Evolutionary conservation across 2,888 invertebrate species (phyloP).

Genomic region (Meloe dianella): DNA sequence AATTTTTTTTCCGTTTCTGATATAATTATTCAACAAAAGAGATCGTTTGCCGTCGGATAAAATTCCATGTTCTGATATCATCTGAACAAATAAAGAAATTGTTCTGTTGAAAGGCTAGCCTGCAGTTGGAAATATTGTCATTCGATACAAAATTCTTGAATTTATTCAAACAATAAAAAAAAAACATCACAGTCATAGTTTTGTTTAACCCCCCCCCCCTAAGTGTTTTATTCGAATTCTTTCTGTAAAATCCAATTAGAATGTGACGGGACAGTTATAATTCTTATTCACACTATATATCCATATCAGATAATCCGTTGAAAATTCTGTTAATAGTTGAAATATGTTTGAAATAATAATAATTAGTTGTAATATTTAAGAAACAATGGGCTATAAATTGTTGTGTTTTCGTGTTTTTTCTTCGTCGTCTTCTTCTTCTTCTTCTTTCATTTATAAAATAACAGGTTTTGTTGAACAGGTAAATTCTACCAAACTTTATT

Average conservation of each 20-base stretch:
- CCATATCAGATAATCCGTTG: constrained; percentile 2
- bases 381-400: constrained; percentile 5
- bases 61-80: not conserved
- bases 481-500: not conserved
- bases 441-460: not conserved
- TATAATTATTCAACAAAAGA: not conserved
- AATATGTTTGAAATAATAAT: not conserved
- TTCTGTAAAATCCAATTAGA: not conserved
- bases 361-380: constrained; percentile 7
- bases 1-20: too few relatives aligned
- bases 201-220: not conserved
- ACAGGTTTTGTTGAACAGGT: constrained; percentile 2
- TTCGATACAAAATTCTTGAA: not conserved
- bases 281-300: constrained; percentile 2
- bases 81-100: constrained; percentile 2
- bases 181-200: not conserved
- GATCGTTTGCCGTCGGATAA: not conserved
- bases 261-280: not conserved
- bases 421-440: not conserved
- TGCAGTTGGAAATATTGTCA: not conserved
- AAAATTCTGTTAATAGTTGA: constrained; percentile 1
- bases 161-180: not conserved
- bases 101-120: not conserved
- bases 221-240: not conserved
- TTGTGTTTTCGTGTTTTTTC: not conserved